A percentile compares a stretch with the other conserved stretches of the same genome.
Evolutionary conservation across 2,113 vertebrate species (phyloP).

Genomic region (Dasyurus viverrinus): DNA sequence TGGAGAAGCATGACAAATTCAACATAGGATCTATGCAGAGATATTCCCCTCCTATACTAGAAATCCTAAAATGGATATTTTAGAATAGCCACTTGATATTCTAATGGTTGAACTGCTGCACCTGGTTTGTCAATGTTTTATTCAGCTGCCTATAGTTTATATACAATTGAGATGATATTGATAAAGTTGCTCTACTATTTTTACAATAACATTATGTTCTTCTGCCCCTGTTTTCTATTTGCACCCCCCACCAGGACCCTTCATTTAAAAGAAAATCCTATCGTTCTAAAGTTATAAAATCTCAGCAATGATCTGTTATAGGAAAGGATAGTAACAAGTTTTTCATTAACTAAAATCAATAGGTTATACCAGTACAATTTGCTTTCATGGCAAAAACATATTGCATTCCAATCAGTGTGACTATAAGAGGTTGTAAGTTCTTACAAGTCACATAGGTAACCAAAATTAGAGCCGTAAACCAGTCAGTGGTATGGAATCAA

Average conservation of each 20-base stretch:
- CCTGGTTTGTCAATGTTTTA: conserved; percentile 26
- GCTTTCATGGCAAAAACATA: conserved; percentile 54
- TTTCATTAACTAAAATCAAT: conserved; percentile 75
- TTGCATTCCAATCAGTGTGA: conserved; percentile 55
- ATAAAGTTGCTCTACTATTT: conserved; percentile 51
- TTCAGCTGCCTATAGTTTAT: conserved; percentile 31
- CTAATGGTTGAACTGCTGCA: not conserved
- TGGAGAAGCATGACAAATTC: not conserved
- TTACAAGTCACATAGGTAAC: conserved; percentile 55
- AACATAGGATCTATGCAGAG: not conserved
- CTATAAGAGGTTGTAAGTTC: conserved; percentile 54
- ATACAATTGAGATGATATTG: conserved; percentile 35
- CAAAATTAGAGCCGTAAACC: conserved; percentile 68
- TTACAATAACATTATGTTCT: conserved; percentile 38
- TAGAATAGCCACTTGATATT: no score
- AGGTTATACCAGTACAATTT: conserved; percentile 56
- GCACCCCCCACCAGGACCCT: not conserved
- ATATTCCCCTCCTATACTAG: not conserved
- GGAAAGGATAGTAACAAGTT: conserved; percentile 58
- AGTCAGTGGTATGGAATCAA: conserved; percentile 61
- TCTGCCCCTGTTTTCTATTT: not conserved
- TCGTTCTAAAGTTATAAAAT: conserved; percentile 26
- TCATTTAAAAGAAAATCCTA: conserved; percentile 17
- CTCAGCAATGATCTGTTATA: conserved; percentile 46
- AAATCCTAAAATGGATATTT: conserved; percentile 3